Evolutionary conservation across 2,113 vertebrate species (phyloP).

Genomic region (Plestiodon gilberti): DNA sequence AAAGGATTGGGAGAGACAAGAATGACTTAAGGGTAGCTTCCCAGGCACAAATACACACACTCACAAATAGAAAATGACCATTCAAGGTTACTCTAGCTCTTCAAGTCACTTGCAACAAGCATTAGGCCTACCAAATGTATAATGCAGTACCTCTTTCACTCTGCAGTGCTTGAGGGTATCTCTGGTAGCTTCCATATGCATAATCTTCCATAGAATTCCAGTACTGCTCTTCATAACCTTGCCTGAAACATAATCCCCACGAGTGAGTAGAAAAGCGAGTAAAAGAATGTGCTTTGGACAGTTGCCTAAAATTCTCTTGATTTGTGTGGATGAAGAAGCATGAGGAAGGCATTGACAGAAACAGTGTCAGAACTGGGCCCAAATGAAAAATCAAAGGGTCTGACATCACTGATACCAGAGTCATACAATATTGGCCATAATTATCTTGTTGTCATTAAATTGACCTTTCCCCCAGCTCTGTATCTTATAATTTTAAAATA

Average conservation of each 20-base stretch:
- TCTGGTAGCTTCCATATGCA: conserved; percentile 37
- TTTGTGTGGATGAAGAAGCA: not conserved
- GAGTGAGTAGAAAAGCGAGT: not conserved
- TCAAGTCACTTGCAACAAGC: too few species aligned
- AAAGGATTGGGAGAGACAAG: not conserved
- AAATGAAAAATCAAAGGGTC: not conserved
- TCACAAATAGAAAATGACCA: not conserved
- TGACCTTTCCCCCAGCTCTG: not conserved
- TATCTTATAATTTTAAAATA: not conserved
- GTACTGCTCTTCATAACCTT: conserved; percentile 54
- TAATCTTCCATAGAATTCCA: conserved; percentile 37
- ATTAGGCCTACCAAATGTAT: not conserved
- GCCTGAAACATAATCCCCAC: conserved; percentile 60
- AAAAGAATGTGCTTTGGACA: rapidly evolving
- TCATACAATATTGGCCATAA: not conserved
- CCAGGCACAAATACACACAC: not conserved
- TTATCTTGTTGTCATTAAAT: not conserved
- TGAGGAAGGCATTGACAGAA: not conserved
- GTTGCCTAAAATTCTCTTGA: not conserved
- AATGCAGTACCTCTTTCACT: conserved; percentile 66
- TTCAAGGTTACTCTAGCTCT: not conserved
- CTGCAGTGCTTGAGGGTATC: conserved; percentile 18
- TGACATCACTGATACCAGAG: too few species aligned
- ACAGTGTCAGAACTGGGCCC: not conserved
- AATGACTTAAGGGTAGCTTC: not conserved